Percentiles rank a stretch among this genome's conserved stretches.
Conservation (phyloP, 2,113 vertebrate genomes). For the Ginglymostoma cirratum region DNA sequence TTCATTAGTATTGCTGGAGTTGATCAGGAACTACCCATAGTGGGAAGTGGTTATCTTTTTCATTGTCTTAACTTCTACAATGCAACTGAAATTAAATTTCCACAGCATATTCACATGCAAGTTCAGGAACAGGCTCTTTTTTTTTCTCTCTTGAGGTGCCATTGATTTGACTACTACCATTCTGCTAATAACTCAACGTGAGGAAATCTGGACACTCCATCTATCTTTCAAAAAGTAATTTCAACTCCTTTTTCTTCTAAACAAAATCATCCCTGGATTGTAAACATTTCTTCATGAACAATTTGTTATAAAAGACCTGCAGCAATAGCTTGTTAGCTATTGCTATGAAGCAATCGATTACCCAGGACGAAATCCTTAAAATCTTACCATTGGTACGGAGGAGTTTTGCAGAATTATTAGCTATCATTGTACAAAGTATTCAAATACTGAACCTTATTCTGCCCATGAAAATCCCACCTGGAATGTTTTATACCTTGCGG, state of each 20-base stretch:
- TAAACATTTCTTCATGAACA: not conserved
- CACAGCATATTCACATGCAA: not conserved
- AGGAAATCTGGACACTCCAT: too few relatives aligned
- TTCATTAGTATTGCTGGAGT: not conserved
- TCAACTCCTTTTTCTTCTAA: not conserved
- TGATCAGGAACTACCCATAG: not conserved
- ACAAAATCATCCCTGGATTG: not conserved
- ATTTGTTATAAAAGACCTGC: not conserved
- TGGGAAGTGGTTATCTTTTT: not conserved
- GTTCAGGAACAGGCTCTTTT: not conserved
- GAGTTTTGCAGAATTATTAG: too few relatives aligned
- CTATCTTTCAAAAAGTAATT: not conserved
- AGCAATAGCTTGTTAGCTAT: not conserved
- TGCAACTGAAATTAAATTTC: not conserved
- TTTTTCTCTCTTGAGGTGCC: too few relatives aligned
- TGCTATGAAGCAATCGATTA: not conserved
- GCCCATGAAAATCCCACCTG: too few relatives aligned
- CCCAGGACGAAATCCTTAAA: too few relatives aligned
- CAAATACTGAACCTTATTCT: too few relatives aligned
- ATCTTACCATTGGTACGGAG: too few relatives aligned
- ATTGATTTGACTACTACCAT: too few relatives aligned
- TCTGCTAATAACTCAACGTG: not conserved
- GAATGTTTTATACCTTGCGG: too few relatives aligned
- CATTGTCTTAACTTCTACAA: too few relatives aligned
- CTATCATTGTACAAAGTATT: too few relatives aligned